Evolutionary conservation across 2,113 vertebrate species (phyloP).

Genomic region (Myotis brandtii): DNA sequence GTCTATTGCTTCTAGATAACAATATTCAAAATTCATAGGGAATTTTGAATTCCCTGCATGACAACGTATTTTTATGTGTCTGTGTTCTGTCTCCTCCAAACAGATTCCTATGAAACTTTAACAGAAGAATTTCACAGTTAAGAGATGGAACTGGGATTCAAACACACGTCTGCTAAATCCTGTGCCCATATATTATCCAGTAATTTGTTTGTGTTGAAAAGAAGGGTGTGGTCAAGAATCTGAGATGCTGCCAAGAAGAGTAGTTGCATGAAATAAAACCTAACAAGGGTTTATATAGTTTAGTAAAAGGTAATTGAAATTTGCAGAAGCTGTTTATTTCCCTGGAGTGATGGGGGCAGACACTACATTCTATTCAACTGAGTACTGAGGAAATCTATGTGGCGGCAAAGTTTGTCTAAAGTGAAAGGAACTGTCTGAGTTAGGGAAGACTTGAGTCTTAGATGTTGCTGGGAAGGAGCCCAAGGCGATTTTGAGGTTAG

Average conservation of each 20-base stretch:
- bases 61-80: neutral
- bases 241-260: neutral
- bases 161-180: neutral
- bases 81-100: neutral
- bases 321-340: neutral
- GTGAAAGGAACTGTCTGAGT: neutral
- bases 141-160: neutral
- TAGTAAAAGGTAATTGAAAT: neutral
- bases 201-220: neutral
- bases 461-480: neutral
- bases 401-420: neutral
- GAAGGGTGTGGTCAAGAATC: neutral
- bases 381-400: neutral
- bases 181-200: neutral
- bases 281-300: neutral
- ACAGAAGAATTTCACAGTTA: neutral
- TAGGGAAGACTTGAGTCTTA: neutral
- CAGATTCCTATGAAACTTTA: neutral
- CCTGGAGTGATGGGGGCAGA: neutral
- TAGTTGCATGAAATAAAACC: neutral
- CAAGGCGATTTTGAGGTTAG: neutral
- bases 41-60: neutral
- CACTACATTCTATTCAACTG: neutral
- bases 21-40: too few species aligned
- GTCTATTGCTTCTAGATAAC: neutral